Percentiles rank a stretch among this genome's conserved stretches.
phyloP scores from a whole-genome alignment of 2,797 vertebrate species.

The Halcyon smyrnensis region DNA sequence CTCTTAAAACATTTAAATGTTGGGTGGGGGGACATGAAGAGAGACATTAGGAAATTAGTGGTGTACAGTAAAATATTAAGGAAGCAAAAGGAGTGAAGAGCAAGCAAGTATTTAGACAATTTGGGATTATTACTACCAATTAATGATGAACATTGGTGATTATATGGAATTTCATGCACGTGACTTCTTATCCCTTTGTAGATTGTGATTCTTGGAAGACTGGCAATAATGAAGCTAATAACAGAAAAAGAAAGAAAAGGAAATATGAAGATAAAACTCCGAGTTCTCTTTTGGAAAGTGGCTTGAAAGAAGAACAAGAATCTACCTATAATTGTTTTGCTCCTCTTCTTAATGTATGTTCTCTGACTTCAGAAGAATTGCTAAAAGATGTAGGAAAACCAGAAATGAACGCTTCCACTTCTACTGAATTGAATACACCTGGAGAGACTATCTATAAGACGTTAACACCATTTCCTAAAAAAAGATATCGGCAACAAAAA shows the following conservation, averaged over 20 bases:
- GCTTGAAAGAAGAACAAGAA: neutral
- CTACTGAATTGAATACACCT: neutral
- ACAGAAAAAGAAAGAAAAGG: neutral
- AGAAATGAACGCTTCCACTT: neutral
- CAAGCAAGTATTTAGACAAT: neutral
- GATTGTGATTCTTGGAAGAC: neutral
- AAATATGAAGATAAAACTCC: neutral
- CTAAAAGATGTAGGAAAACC: neutral
- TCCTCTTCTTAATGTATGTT: neutral
- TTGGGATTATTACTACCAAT: neutral
- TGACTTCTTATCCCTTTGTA: neutral
- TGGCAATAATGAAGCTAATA: neutral
- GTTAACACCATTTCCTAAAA: neutral
- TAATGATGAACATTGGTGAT: neutral
- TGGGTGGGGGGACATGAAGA: neutral
- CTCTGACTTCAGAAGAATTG: neutral
- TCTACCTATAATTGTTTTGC: neutral
- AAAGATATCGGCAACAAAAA: neutral
- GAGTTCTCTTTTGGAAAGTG: neutral
- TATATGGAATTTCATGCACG: neutral
- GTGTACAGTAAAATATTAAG: neutral
- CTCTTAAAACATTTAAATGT: neutral
- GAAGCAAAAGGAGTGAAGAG: neutral
- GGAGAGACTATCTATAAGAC: neutral
- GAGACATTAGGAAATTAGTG: neutral